These are phyloP conservation scores for Portunus trituberculatus DNA, from an alignment of 1,140 invertebrate genomes.

Conservation along the genomic window DNA sequence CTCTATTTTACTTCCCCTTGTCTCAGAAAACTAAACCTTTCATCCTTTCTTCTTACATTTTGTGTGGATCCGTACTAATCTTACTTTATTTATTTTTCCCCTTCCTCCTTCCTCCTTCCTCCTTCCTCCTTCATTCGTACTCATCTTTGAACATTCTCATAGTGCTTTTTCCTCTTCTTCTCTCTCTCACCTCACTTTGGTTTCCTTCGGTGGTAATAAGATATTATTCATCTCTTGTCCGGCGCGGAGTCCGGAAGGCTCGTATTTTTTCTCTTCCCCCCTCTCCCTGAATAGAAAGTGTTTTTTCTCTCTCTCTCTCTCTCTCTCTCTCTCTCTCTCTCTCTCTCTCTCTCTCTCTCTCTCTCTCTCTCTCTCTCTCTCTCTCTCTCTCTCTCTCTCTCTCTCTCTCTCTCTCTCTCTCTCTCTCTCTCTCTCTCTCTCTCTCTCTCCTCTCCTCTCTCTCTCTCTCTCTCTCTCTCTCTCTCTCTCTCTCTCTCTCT, in stretches of 20 bases:
- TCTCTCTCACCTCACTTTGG: background rate
- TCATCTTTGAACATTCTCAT: too few relatives aligned
- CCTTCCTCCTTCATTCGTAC: background rate
- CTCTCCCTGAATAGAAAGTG: background rate
- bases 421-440: background rate
- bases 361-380: background rate
- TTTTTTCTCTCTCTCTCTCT: background rate
- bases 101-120: too few relatives aligned
- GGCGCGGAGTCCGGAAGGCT: too few relatives aligned
- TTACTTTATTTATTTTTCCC: too few relatives aligned
- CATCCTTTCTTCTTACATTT: too few relatives aligned
- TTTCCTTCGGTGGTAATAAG: background rate
- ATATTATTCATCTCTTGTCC: background rate
- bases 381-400: conserved; percentile 11
- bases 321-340: background rate
- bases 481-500: too few relatives aligned
- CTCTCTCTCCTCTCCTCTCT: background rate
- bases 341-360: background rate
- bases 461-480: background rate
- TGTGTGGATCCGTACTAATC: too few relatives aligned
- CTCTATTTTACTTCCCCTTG: background rate
- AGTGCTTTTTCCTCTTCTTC: too few relatives aligned
- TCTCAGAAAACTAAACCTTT: too few relatives aligned
- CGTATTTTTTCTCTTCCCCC: background rate
- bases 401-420: background rate